phyloP scores from a whole-genome alignment of 2,888 invertebrate genomes.

The Pterostichus niger region DNA sequence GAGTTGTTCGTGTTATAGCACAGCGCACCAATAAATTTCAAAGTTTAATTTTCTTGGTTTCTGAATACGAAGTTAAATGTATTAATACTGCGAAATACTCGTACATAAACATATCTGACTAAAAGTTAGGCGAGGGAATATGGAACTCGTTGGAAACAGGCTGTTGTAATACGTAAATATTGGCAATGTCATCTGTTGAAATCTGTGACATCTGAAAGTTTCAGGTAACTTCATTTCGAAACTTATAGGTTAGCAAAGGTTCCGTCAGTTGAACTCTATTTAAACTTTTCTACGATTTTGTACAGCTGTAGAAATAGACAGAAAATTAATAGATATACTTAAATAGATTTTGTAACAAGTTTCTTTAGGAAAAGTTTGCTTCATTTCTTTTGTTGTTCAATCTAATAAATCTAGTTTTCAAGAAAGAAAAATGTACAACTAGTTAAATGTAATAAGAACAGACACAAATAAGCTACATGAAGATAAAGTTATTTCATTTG shows the following conservation, averaged over 20 bases:
- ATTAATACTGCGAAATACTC: slow-evolving; percentile 11
- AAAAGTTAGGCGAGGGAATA: slow-evolving; percentile 8
- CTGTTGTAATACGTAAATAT: slow-evolving; percentile 32
- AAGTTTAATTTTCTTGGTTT: no score
- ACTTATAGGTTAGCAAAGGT: slow-evolving; percentile 50
- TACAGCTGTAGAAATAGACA: slow-evolving; percentile 50
- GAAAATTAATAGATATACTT: slow-evolving; percentile 59
- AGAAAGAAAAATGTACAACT: slow-evolving; percentile 2
- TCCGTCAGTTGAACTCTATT: slow-evolving; percentile 55
- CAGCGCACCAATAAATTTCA: no score
- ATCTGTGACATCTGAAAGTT: slow-evolving; percentile 47
- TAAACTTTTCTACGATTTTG: slow-evolving; percentile 43
- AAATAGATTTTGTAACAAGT: slow-evolving; percentile 58
- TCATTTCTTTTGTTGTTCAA: slow-evolving; percentile 47
- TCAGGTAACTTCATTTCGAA: slow-evolving; percentile 52
- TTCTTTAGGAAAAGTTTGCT: slow-evolving; percentile 51
- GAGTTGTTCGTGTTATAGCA: no score
- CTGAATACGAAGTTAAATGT: not conserved
- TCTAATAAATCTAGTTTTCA: slow-evolving; percentile 57
- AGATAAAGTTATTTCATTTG: slow-evolving; percentile 22
- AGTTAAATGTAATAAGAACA: slow-evolving; percentile 35
- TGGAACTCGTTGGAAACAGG: slow-evolving; percentile 11
- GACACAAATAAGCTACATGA: slow-evolving; percentile 38
- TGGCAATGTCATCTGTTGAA: slow-evolving; percentile 48
- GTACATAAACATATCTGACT: not conserved